phyloP scores from a whole-genome alignment of 2,888 invertebrate genomes.

The Orthosia gothica region DNA sequence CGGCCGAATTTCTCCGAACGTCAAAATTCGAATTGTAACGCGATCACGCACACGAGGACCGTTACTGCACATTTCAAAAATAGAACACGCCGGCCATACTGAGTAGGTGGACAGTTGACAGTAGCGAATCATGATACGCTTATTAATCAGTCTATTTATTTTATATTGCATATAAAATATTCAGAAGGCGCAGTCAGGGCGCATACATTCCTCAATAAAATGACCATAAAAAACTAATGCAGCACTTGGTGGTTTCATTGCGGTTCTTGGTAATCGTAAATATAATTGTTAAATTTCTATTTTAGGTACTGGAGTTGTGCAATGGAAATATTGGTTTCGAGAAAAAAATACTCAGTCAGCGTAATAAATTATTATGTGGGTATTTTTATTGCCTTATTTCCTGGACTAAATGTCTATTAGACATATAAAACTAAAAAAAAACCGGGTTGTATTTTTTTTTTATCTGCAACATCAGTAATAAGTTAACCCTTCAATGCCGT shows the following conservation, averaged over 20 bases:
- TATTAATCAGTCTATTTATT: constrained; percentile 90
- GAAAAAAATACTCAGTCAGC: neutral
- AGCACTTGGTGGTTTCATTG: constrained; percentile 68
- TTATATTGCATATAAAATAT: constrained; percentile 88
- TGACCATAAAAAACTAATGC: constrained; percentile 75
- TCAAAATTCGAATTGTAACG: constrained; percentile 88
- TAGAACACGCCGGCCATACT: constrained; percentile 90
- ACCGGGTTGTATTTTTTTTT: neutral
- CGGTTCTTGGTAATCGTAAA: constrained; percentile 65
- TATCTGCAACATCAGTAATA: neutral
- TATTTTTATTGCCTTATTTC: constrained; percentile 3
- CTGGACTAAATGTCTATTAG: neutral
- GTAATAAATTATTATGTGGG: neutral
- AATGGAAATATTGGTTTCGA: constrained; percentile 23
- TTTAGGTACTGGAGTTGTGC: constrained; percentile 37
- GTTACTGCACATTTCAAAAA: constrained; percentile 91
- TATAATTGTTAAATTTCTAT: constrained; percentile 63
- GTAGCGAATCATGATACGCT: constrained; percentile 86
- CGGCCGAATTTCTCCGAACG: constrained; percentile 89
- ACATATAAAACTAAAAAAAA: neutral
- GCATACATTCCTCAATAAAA: constrained; percentile 80
- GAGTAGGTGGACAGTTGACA: constrained; percentile 83
- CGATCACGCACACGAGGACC: constrained; percentile 88
- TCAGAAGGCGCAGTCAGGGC: constrained; percentile 77
- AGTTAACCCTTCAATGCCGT: neutral